phyloP scores from a whole-genome alignment of 2,888 invertebrate species.

The Diabrotica balteata region DNA sequence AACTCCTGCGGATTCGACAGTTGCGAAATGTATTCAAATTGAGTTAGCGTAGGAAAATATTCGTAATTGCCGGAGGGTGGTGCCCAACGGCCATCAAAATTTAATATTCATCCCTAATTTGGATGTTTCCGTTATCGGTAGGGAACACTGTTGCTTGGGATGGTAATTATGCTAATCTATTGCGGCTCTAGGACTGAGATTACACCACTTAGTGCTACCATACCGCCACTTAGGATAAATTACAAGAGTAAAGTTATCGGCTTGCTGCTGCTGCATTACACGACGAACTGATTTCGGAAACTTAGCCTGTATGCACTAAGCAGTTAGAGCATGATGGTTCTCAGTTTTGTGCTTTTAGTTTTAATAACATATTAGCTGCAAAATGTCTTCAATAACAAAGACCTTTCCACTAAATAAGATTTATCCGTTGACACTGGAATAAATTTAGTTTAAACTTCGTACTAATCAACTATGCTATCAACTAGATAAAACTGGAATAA shows the following conservation, averaged over 20 bases:
- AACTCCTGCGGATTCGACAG: neutral
- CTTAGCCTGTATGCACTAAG: slow-evolving; percentile 6
- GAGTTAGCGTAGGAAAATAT: slow-evolving; percentile 11
- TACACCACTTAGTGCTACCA: slow-evolving; percentile 38
- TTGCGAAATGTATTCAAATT: slow-evolving; percentile 8
- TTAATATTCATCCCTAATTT: slow-evolving; percentile 41
- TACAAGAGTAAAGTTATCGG: slow-evolving; percentile 32
- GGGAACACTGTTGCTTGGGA: slow-evolving; percentile 43
- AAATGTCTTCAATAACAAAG: too few relatives aligned
- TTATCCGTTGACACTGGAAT: too few relatives aligned
- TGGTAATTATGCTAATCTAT: slow-evolving; percentile 46
- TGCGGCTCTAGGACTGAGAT: slow-evolving; percentile 33
- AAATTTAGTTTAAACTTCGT: too few relatives aligned
- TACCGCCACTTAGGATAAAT: slow-evolving; percentile 36
- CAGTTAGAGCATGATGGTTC: too few relatives aligned
- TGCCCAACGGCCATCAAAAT: slow-evolving; percentile 30
- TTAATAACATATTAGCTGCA: too few relatives aligned
- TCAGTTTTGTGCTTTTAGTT: too few relatives aligned
- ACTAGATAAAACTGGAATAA: too few relatives aligned
- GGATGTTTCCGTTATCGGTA: slow-evolving; percentile 43
- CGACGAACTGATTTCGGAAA: neutral
- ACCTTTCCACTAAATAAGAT: too few relatives aligned
- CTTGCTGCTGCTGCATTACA: slow-evolving; percentile 8
- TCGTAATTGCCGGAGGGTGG: slow-evolving; percentile 11
- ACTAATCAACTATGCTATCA: too few relatives aligned